Evolutionary conservation across 2,888 invertebrate species (phyloP).

Genomic region (Tetragonisca angustula): DNA sequence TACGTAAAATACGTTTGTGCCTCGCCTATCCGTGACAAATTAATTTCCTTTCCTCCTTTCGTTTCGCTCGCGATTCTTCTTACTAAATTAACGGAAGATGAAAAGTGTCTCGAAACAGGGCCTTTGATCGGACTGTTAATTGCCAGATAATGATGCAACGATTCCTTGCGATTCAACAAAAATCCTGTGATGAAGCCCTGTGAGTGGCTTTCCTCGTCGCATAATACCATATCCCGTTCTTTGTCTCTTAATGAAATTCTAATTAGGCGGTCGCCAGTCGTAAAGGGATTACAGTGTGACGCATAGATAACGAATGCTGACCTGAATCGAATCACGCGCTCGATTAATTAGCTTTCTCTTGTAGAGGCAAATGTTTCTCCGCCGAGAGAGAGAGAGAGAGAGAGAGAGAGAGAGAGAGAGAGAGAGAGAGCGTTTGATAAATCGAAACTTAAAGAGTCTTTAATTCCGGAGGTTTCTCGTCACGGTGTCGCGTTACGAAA

Average conservation of each 20-base stretch:
- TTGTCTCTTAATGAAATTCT: slow-evolving; percentile 29
- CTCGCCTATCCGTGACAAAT: not conserved
- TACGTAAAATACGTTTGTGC: too few relatives aligned
- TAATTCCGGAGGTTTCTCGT: not conserved
- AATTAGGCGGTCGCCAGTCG: slow-evolving; percentile 27
- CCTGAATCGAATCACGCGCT: slow-evolving; percentile 30
- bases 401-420: too few relatives aligned
- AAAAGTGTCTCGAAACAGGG: not conserved
- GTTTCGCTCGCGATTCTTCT: not conserved
- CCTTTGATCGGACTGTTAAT: slow-evolving; percentile 20
- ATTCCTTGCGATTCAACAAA: not conserved
- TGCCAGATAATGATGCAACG: slow-evolving; percentile 24
- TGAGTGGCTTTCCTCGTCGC: not conserved
- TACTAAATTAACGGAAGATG: not conserved
- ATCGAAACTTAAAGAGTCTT: not conserved
- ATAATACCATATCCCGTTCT: not conserved
- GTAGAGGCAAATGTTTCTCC: not conserved
- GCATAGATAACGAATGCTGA: slow-evolving; percentile 6
- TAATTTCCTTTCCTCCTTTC: not conserved
- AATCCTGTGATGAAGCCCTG: not conserved
- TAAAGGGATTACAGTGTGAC: not conserved
- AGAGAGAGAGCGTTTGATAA: not conserved
- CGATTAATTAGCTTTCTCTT: slow-evolving; percentile 36
- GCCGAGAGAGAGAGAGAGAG: not conserved
- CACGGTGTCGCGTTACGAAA: not conserved